Conservation (phyloP, 2,797 vertebrate genomes). For the Coreius guichenoti region DNA sequence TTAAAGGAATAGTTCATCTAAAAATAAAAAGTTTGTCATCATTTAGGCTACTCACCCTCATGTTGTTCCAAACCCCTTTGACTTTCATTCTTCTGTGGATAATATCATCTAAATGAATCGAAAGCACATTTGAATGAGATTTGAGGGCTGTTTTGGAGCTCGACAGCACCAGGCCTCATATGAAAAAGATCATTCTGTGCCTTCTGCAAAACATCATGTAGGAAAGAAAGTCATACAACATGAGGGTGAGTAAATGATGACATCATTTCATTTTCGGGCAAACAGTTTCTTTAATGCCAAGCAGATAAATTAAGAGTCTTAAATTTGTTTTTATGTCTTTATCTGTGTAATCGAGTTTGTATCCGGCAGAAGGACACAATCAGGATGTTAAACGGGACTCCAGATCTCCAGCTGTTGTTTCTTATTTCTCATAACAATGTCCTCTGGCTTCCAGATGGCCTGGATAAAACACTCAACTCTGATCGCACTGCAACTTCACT, state of each 20-base stretch:
- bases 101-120: neutral
- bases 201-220: conserved; percentile 2
- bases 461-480: neutral
- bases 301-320: neutral
- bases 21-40: neutral
- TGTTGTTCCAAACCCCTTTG: neutral
- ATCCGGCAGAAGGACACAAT: conserved; percentile 13
- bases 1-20: neutral
- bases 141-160: neutral
- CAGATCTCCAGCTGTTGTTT: conserved; percentile 27
- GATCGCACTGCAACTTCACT: neutral
- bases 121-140: neutral
- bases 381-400: conserved; percentile 18
- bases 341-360: conserved; percentile 8
- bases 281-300: neutral
- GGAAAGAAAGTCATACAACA: neutral
- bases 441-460: conserved; percentile 48
- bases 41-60: neutral
- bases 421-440: conserved; percentile 22
- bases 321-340: neutral
- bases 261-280: neutral
- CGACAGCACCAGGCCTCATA: neutral
- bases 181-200: conserved; percentile 13
- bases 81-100: neutral
- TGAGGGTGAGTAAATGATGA: neutral